phyloP scores from a whole-genome alignment of 2,888 invertebrate species.

The Lasioglossum marginatum region DNA sequence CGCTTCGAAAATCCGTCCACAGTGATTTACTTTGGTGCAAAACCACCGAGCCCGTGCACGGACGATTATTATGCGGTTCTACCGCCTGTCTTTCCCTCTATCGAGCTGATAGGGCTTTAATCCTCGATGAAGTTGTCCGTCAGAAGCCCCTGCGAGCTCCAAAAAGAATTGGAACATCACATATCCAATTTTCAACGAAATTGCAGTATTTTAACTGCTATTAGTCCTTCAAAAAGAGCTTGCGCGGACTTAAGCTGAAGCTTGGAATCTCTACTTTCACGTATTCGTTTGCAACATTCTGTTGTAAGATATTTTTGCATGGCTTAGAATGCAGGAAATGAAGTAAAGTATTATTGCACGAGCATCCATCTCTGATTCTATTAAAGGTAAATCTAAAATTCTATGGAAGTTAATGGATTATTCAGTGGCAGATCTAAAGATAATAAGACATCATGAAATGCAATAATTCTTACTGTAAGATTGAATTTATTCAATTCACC shows the following conservation, averaged over 20 bases:
- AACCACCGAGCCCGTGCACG: conserved; percentile 20
- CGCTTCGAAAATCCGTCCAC: conserved; percentile 40
- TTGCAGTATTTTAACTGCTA: not conserved
- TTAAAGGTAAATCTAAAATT: not conserved
- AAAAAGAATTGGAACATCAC: not conserved
- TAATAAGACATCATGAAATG: not conserved
- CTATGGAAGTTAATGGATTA: not conserved
- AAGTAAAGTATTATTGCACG: not conserved
- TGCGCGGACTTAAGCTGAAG: not conserved
- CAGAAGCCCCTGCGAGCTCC: not conserved
- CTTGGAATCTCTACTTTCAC: not conserved
- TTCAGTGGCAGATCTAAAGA: not conserved
- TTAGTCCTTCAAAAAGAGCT: not conserved
- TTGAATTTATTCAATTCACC: not conserved
- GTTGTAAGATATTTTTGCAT: not conserved
- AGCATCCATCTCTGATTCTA: not conserved
- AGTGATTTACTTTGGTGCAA: conserved; percentile 31
- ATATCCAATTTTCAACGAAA: not conserved
- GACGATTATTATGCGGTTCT: not conserved
- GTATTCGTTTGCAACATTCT: not conserved
- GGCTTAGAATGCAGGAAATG: too few relatives aligned
- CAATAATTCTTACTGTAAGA: not conserved
- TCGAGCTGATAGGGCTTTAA: not conserved
- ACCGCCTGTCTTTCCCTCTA: not conserved
- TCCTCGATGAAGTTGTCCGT: not conserved